phyloP scores from a whole-genome alignment of 2,888 invertebrate species.

The Epistrophe grossulariae region DNA sequence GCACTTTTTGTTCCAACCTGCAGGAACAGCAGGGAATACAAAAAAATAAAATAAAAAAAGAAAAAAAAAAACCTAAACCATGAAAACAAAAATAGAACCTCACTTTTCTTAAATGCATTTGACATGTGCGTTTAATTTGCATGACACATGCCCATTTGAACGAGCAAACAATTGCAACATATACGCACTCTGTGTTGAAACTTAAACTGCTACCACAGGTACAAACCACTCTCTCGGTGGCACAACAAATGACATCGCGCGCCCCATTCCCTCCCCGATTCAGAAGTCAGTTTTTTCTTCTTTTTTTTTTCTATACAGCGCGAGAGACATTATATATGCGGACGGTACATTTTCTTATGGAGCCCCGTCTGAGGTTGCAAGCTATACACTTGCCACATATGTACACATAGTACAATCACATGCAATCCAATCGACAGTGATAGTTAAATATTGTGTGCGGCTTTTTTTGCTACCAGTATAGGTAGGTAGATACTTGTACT shows the following conservation, averaged over 20 bases:
- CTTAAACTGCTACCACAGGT: slow-evolving; percentile 53
- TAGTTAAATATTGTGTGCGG: slow-evolving; percentile 73
- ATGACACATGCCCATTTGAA: slow-evolving; percentile 79
- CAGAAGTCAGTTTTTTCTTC: slow-evolving; percentile 58
- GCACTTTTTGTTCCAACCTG: slow-evolving; percentile 7
- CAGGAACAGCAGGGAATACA: slow-evolving; percentile 45
- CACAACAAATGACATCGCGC: slow-evolving; percentile 61
- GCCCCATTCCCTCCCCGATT: slow-evolving; percentile 52
- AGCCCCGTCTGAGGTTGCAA: slow-evolving; percentile 26
- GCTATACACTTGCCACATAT: slow-evolving; percentile 21
- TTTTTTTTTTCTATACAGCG: slow-evolving; percentile 16
- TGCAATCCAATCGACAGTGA: slow-evolving; percentile 68
- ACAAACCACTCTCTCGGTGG: slow-evolving; percentile 41
- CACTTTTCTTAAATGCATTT: slow-evolving; percentile 62
- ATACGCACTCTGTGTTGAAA: slow-evolving; percentile 61
- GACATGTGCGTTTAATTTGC: slow-evolving; percentile 83
- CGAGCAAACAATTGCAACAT: slow-evolving; percentile 72
- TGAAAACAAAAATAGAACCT: slow-evolving; percentile 16
- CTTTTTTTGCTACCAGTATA: slow-evolving; percentile 53
- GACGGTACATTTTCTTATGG: slow-evolving; percentile 24
- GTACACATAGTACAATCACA: slow-evolving; percentile 56
- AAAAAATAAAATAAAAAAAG: background rate
- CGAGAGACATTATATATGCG: slow-evolving; percentile 34
- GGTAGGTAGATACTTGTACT: background rate
- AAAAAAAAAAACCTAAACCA: background rate